phyloP scores from a whole-genome alignment of 30 jellyfish, hydroid and myxozoan genomes.

The Cassiopea xamachana region DNA sequence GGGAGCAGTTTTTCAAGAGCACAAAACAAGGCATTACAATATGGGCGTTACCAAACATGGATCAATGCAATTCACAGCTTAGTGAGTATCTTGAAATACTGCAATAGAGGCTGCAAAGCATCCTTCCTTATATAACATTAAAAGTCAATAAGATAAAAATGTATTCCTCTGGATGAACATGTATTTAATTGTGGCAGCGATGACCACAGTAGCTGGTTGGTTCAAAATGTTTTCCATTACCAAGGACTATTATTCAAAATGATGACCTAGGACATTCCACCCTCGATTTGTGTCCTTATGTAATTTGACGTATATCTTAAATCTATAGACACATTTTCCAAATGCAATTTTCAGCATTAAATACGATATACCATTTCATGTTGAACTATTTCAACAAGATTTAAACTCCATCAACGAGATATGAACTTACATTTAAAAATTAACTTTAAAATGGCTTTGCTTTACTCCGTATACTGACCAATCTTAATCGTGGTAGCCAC shows the following conservation, averaged over 20 bases:
- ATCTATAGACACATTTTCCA: too few relatives aligned
- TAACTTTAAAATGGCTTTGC: too few relatives aligned
- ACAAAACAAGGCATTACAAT: neutral
- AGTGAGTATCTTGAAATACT: neutral
- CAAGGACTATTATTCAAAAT: neutral
- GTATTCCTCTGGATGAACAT: neutral
- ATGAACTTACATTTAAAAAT: too few relatives aligned
- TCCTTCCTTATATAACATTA: neutral
- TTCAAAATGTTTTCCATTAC: neutral
- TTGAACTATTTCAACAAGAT: too few relatives aligned
- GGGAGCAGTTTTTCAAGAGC: neutral
- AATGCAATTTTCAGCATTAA: too few relatives aligned
- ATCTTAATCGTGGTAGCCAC: too few relatives aligned
- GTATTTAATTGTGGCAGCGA: neutral
- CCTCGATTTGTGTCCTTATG: neutral
- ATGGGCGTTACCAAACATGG: neutral
- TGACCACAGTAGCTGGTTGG: neutral
- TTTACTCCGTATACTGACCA: too few relatives aligned
- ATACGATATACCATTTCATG: too few relatives aligned
- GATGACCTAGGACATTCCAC: neutral
- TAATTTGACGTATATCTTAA: neutral
- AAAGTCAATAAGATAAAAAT: neutral
- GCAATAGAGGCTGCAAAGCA: neutral
- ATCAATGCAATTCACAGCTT: neutral
- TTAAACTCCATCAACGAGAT: too few relatives aligned